Conservation (phyloP, 2,113 vertebrate genomes). For the Misgurnus mizolepis region DNA sequence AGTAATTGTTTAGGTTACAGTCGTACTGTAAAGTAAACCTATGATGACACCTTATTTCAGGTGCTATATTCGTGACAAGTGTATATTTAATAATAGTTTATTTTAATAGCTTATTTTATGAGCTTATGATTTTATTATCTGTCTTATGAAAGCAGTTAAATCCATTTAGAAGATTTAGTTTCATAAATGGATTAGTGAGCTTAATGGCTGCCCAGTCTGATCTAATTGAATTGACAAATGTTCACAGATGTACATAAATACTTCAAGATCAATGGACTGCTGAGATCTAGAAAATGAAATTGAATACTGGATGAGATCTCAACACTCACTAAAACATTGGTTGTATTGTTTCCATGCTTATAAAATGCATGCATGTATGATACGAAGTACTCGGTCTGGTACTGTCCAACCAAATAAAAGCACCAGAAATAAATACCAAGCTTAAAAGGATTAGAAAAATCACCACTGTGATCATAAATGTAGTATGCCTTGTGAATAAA, state of each 20-base stretch:
- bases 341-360: background rate
- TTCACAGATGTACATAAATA: background rate
- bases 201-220: background rate
- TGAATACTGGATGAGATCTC: background rate
- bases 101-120: background rate
- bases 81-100: background rate
- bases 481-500: too few species aligned
- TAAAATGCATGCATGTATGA: background rate
- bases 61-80: background rate
- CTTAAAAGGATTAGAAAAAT: too few species aligned
- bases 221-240: conserved; percentile 1
- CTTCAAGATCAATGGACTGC: conserved; percentile 11
- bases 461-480: too few species aligned
- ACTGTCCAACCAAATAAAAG: background rate
- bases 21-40: background rate
- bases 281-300: background rate
- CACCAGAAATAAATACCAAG: too few species aligned
- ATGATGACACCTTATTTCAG: background rate
- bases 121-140: conserved; percentile 7
- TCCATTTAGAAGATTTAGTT: background rate
- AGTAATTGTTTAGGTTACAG: background rate
- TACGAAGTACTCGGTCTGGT: background rate
- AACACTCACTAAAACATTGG: background rate
- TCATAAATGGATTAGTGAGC: background rate
- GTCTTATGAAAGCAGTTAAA: background rate